phyloP scores from a whole-genome alignment of 2,113 vertebrate genomes.

The Psittacus erithacus region DNA sequence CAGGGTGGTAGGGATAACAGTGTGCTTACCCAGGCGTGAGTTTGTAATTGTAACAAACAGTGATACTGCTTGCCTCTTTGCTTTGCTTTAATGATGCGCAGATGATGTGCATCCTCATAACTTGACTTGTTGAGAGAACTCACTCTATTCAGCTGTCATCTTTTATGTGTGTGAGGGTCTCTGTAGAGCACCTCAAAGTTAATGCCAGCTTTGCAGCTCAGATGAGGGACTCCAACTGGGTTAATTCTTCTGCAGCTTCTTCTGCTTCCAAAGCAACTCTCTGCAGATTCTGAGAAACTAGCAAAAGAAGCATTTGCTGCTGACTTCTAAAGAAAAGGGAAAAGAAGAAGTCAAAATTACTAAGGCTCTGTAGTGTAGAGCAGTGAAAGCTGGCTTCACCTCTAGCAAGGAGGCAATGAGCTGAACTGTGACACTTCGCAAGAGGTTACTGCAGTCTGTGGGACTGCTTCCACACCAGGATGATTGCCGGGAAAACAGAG shows the following conservation, averaged over 20 bases:
- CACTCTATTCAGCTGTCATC: neutral
- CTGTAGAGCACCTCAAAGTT: neutral
- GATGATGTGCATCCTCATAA: neutral
- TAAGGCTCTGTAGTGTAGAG: neutral
- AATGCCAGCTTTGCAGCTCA: neutral
- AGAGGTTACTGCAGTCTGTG: neutral
- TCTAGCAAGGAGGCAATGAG: neutral
- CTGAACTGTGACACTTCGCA: neutral
- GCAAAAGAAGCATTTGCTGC: neutral
- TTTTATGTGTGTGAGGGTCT: fast-evolving
- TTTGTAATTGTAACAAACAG: neutral
- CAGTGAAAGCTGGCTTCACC: fast-evolving
- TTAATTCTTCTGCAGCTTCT: neutral
- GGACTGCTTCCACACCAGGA: neutral
- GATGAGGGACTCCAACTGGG: neutral
- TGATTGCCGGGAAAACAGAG: neutral
- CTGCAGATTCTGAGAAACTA: neutral
- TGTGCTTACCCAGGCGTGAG: neutral
- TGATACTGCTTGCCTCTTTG: fast-evolving
- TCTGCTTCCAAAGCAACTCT: neutral
- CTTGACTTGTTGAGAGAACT: neutral
- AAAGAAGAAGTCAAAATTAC: neutral
- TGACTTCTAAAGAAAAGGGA: neutral
- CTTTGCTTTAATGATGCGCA: neutral
- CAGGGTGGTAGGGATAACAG: neutral